Conservation (phyloP, 2,797 vertebrate genomes). For the Sebastes alutus region DNA sequence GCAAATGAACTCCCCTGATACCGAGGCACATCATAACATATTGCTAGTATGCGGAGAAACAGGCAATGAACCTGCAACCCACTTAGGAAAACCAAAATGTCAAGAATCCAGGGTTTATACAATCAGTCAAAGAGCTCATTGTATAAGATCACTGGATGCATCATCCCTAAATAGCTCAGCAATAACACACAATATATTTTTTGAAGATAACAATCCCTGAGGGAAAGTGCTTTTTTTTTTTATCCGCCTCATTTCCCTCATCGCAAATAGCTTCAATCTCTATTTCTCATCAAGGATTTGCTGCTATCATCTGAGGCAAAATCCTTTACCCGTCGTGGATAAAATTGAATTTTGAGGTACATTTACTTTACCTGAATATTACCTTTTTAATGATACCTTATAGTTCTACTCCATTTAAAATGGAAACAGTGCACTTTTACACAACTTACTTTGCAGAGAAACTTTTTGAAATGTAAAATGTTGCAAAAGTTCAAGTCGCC, state of each 20-base stretch:
- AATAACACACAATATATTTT: slow-evolving; percentile 35
- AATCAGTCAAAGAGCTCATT: slow-evolving; percentile 35
- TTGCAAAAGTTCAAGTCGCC: slow-evolving; percentile 6
- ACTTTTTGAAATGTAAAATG: slow-evolving; percentile 16
- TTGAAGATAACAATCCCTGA: slow-evolving; percentile 40
- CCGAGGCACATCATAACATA: slow-evolving; percentile 22
- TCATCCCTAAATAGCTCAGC: slow-evolving; percentile 31
- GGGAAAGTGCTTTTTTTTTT: slow-evolving; percentile 38
- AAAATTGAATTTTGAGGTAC: slow-evolving; percentile 36
- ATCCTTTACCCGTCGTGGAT: slow-evolving; percentile 6
- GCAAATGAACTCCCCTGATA: slow-evolving; percentile 27
- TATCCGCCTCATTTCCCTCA: slow-evolving; percentile 52
- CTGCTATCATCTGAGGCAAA: slow-evolving; percentile 35
- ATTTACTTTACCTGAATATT: slow-evolving; percentile 45
- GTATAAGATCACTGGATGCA: slow-evolving; percentile 29
- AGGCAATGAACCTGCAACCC: slow-evolving; percentile 15
- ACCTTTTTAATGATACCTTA: slow-evolving; percentile 43
- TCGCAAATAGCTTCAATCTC: slow-evolving; percentile 39
- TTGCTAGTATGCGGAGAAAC: slow-evolving; percentile 16
- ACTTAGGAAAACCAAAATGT: slow-evolving; percentile 13
- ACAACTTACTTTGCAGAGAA: slow-evolving; percentile 6
- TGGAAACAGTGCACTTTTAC: slow-evolving; percentile 18
- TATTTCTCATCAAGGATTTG: slow-evolving; percentile 47
- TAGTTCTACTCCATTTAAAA: slow-evolving; percentile 30
- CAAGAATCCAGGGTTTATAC: slow-evolving; percentile 21